phyloP scores from a whole-genome alignment of 53 echinoderm and acorn worm species.

The Glandiceps talaboti region DNA sequence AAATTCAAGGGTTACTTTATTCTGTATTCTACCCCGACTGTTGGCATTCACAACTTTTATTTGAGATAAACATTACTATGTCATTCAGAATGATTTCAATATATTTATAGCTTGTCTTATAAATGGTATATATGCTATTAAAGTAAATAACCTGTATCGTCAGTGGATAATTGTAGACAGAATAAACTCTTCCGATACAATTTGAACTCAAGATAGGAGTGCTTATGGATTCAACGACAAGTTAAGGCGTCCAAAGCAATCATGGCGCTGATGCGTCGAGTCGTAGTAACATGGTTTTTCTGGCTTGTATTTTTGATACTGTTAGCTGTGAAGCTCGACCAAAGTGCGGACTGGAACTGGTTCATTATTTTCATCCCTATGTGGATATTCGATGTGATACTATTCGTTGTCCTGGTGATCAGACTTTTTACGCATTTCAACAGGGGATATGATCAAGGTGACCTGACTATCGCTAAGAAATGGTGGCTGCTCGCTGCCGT shows the following conservation, averaged over 20 bases:
- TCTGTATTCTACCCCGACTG: no score
- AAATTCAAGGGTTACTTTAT: no score
- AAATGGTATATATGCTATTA: no score
- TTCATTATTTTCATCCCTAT: slow-evolving; percentile 79
- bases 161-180: no score
- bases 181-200: no score
- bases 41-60: no score
- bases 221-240: not conserved
- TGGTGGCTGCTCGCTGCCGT: slow-evolving; percentile 47
- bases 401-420: slow-evolving; percentile 35
- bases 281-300: slow-evolving; percentile 49
- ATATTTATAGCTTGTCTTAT: no score
- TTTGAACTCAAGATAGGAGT: no score
- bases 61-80: no score
- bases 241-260: not conserved
- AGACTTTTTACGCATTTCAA: slow-evolving; percentile 59
- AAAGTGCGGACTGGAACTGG: slow-evolving; percentile 80
- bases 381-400: slow-evolving; percentile 68
- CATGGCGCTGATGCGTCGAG: slow-evolving; percentile 79
- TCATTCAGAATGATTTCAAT: no score
- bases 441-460: slow-evolving; percentile 55
- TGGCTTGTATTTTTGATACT: slow-evolving; percentile 58
- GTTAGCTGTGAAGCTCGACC: slow-evolving; percentile 53
- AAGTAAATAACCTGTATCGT: no score
- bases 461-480: slow-evolving; percentile 53